Base-by-base conservation (phyloP, 2,888 invertebrate species). In the Zygothrica quintamaculata region DNA sequence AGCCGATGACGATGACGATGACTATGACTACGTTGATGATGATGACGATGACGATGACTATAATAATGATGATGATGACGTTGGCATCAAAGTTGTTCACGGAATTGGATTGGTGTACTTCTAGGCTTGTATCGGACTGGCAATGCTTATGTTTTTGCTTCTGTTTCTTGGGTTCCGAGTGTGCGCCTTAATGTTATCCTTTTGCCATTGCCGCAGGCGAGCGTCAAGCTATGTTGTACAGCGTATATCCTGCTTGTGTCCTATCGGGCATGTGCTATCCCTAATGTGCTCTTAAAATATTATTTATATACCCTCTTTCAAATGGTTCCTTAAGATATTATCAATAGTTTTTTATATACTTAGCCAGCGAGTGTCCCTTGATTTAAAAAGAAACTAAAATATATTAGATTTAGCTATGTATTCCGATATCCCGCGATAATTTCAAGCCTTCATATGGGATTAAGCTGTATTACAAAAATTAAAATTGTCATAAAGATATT, bases 221-320 rank as follows among this genome's bases (percentile, higher is more conserved):
- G 33, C 61, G 44, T 56, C 74, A 59, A 74, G 61, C 66, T 66
- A 59, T 56, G 50, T 59, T 59, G 44, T 56, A 52, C 57, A 58
- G 43, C 65, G 55, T 65, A 69, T 62, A 69, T 69, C 70, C 73
- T 50, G 55, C 47, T 15, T 31, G 42, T 50, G 11, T 53, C 52
- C 62, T 71, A 47, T 39, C 56, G 42, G 29, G 39, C 53, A 22
- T 12, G 34, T 8, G 18, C 36, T 6, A 13, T 8, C 31, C 18
- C 9, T 5, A 22, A 29, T n/a, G n/a, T n/a, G n/a, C 29, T 3
- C 25, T 25, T 25, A n/a, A 40, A 42, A 13, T 16, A 29, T 29
- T 5, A 29, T 26, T 4, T n/a, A n/a, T n/a, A n/a, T n/a, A n/a
- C n/a, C n/a, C n/a, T n/a, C n/a, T n/a, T n/a, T n/a, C n/a, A n/a